These are phyloP conservation scores for Tinamus major DNA, from an alignment of 2,797 vertebrate genomes.

Conservation along the genomic window DNA sequence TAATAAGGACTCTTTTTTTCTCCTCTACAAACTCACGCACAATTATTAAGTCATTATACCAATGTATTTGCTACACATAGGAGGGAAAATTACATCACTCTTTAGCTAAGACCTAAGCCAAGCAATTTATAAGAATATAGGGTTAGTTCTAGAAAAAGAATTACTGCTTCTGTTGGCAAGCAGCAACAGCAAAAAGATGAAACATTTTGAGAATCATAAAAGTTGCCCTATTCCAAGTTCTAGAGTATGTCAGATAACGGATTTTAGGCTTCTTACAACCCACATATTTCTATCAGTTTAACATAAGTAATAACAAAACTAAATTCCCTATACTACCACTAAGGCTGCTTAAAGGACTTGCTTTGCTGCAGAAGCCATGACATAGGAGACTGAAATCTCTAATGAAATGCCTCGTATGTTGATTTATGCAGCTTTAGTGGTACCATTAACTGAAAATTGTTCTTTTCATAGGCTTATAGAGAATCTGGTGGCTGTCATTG, in stretches of 20 bases:
- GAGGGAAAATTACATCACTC: background rate
- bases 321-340: slow-evolving; percentile 45
- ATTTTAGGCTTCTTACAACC: background rate
- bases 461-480: slow-evolving; percentile 45
- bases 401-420: slow-evolving; percentile 13
- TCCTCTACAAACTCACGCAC: slow-evolving; percentile 13
- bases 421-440: slow-evolving; percentile 65
- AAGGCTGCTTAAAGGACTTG: slow-evolving; percentile 55
- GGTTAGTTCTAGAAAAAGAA: slow-evolving; percentile 7
- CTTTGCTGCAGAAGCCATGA: slow-evolving; percentile 42
- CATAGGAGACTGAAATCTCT: slow-evolving; percentile 52
- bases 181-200: background rate
- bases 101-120: slow-evolving; percentile 31
- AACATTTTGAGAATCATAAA: slow-evolving; percentile 13
- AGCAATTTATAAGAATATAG: background rate
- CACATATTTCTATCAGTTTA: slow-evolving; percentile 30
- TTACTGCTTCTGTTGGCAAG: slow-evolving; percentile 3
- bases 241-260: background rate
- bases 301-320: slow-evolving; percentile 62
- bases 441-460: slow-evolving; percentile 62
- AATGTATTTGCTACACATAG: background rate
- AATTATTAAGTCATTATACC: slow-evolving; percentile 41
- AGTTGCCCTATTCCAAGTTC: background rate
- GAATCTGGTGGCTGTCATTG: slow-evolving; percentile 33
- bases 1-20: slow-evolving; percentile 22